Evolutionary conservation across 2,797 vertebrate species (phyloP), one percentile per base, ranked within the genome.

Genomic region (Peromyscus aztecus): DNA sequence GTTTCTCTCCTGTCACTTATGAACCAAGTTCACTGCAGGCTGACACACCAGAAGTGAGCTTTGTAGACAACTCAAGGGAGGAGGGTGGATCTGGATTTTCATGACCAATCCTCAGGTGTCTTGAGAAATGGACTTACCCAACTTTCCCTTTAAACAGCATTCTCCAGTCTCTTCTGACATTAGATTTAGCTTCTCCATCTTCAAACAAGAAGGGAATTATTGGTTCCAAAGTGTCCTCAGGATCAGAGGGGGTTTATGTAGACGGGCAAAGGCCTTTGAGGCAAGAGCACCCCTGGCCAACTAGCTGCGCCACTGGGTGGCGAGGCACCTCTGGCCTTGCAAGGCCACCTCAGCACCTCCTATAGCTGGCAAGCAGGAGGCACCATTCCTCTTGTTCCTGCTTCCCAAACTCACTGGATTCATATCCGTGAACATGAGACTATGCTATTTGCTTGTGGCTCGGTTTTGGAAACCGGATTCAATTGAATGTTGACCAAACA

Each of bases 391-490:
- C 43, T 85, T 75, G 4, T 55, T 65, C 31, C 52, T 89, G 37
- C 57, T 63, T 84, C 13, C 31, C 24, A 57, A 71, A 52, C 40
- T 92, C 71, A 65, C 23, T 93, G 27, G 7, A 63, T 89, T 91
- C 23, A 82, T 21, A 80, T n/a, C 43, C 43, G 7, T 12, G 17
- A 76, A 52, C 27, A 71, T 43, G 21, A 76, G 19, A 59, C 75
- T 57, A 11, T n/a, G 67, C 34, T 71, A 17, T 6, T 69, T 46
- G 19, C 10, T 91, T 57, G 73, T 89, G 61, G 80, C 7, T 57
- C 11, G 55, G 59, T 81, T 92, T 93, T 86, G 40, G 37, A 93
- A 93, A 91, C 94, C 81, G 23, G 55, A 71, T 88, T 95, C 9
- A 59, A 27, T 55, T 89, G 34, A 90, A 65, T 90, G 94, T 10